These are phyloP conservation scores for Eubasilissa splendida DNA, from an alignment of 2,888 invertebrate species.

Conservation along the genomic window DNA sequence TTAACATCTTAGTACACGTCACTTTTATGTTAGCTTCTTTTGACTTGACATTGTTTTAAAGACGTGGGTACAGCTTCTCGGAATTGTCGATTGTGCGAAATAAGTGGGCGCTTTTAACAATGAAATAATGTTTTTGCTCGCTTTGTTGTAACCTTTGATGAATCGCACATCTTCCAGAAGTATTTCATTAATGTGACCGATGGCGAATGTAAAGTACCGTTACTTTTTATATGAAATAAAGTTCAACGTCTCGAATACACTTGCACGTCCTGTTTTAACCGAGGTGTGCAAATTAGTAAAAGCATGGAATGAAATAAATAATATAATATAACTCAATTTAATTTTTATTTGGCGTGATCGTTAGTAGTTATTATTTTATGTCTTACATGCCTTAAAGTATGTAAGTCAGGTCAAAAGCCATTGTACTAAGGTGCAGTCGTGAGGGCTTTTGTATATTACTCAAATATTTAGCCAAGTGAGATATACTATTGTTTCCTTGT, in stretches of 20 bases:
- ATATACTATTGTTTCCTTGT: not conserved
- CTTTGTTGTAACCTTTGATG: not conserved
- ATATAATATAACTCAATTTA: no score
- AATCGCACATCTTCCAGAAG: not conserved
- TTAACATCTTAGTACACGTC: not conserved
- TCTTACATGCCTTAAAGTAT: no score
- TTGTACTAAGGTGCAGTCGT: no score
- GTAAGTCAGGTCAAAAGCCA: no score
- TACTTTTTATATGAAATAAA: slow-evolving; percentile 5
- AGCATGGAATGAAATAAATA: no score
- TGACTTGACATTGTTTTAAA: not conserved
- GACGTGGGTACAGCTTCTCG: not conserved
- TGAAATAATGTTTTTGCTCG: slow-evolving; percentile 9
- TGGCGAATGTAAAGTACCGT: slow-evolving; percentile 19
- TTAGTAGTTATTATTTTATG: no score
- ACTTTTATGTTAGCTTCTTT: not conserved
- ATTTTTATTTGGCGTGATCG: no score
- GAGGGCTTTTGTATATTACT: no score
- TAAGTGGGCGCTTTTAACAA: slow-evolving; percentile 15
- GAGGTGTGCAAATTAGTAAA: slow-evolving; percentile 18
- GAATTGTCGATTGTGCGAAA: not conserved
- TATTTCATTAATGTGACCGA: not conserved
- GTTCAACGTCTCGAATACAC: slow-evolving; percentile 13
- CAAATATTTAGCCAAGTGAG: no score
- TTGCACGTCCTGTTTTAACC: slow-evolving; percentile 17